Base-by-base conservation (phyloP, 2,797 vertebrate species). In the Mus spretus region DNA sequence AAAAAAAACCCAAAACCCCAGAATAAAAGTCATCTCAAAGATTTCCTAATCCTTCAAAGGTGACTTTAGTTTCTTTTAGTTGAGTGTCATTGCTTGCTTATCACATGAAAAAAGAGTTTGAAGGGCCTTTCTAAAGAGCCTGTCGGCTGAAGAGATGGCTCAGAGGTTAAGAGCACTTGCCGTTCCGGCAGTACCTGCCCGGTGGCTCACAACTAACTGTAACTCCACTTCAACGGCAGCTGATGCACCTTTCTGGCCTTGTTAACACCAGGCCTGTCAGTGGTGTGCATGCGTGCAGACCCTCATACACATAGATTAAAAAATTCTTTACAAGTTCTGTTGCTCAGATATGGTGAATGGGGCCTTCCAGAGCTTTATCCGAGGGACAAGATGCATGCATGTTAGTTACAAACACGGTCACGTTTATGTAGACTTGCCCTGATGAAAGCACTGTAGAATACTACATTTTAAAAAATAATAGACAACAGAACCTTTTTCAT, bases 401-500 rank as follows among this genome's bases (percentile, higher is more conserved):
- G 84, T 82, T 93, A 74, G 91, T 94, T 91, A 70, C 82, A 95
- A 91, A 94, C 77, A 81, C 67, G 79, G 37, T 87, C 26, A 44
- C 77, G 22, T 89, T 92, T 96, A 44, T 93, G 57, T 94, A 94
- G 65, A 93, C 61, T 80, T 82, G 89, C 65, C 65, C 77, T 53
- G 53, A 88, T 91, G 89, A 95, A 95, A 96, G 72, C 88, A 47
- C 8, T 84, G 47, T 31, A 90, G 59, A 89, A 95, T 88, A 91
- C 94, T 91, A 40, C 72, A 81, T 82, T 86, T 53, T 17, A 53
- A 78, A 19, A 96, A 96, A 87, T 89, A 86, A 87, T 72, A 91
- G 31, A 47, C 55, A 82, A n/a, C 8, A 82, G 37, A 79, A 31
- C 81, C 63, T 90, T 95, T 67, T 95, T 92, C 59, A 19, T 44